Base-by-base conservation (phyloP, 2,888 invertebrate genomes). In the Cephonodes hylas region DNA sequence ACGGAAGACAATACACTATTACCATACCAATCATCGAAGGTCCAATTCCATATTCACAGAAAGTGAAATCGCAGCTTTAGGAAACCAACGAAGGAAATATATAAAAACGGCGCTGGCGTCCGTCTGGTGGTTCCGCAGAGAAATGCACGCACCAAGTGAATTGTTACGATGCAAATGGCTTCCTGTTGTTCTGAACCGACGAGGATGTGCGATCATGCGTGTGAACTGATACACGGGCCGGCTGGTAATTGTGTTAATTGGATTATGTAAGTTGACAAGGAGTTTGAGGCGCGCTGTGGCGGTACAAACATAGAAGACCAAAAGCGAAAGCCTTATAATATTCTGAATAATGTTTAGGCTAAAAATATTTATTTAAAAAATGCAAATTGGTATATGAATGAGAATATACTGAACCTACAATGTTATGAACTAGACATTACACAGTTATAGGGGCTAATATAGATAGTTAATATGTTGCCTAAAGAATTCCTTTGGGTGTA, bases 151-250 rank as follows among this genome's bases (percentile, higher is more conserved):
- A 27, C 1, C 18, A 45, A 22, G 15, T 31, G 25, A 48, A 18
- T 27, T 31, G 27, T 31, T 53, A 53, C 20, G 53, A 53, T 53
- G 53, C 53, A 53, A 53, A 53, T 53, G 53, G 18, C 31, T 53
- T 53, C 53, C 53, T 53, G 38, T n/a, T 38, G n/a, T n/a, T 38
- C 38, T n/a, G n/a, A 4, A 38, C 18, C 1, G 20, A 10, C 10
- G 18, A 44, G 44, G 10, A 20, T 53, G 31, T 53, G 31, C 27
- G 53, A 53, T 53, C 8, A 53, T 15, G 27, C 53, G 18, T 53
- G 53, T 8, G 53, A 53, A 53, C 10, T 53, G 53, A 53, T 53
- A 53, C 53, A 20, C 13, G 23, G 1, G 46, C 46, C 31, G 18
- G 23, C 23, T 46, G n/a, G 23, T 23, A 46, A 46, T 46, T n/a